Percentiles rank a stretch among this genome's conserved stretches.
Evolutionary conservation across 2,113 vertebrate genomes (phyloP).

Genomic region (Myodes glareolus): DNA sequence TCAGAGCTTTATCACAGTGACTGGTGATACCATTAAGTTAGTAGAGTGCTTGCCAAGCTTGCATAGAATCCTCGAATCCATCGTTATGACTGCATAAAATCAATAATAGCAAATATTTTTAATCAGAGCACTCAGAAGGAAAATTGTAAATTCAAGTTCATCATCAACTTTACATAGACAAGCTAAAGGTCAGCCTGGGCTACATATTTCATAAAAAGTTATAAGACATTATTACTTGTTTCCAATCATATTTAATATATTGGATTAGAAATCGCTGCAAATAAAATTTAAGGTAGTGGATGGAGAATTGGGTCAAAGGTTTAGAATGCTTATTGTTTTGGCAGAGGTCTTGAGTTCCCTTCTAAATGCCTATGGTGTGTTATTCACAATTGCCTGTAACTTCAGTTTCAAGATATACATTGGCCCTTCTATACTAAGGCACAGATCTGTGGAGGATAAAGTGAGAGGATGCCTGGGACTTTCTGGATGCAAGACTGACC

Average conservation of each 20-base stretch:
- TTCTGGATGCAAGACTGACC: neutral
- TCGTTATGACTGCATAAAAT: neutral
- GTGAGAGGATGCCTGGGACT: neutral
- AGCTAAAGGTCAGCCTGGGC: neutral
- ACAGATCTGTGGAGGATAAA: neutral
- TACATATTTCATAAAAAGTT: neutral
- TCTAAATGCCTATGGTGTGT: neutral
- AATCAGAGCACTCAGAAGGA: neutral
- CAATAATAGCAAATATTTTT: neutral
- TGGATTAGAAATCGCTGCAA: neutral
- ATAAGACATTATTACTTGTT: neutral
- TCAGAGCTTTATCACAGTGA: neutral
- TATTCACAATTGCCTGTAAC: neutral
- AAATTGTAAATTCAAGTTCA: neutral
- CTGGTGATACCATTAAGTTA: too few species aligned
- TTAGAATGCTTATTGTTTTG: neutral
- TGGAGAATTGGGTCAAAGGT: neutral
- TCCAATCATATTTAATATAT: neutral
- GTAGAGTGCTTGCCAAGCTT: neutral
- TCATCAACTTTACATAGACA: too few species aligned
- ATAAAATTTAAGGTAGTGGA: too few species aligned
- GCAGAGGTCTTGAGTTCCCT: too few species aligned
- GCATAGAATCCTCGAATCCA: too few species aligned
- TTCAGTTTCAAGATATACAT: neutral
- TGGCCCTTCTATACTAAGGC: neutral